Evolutionary conservation across 2,113 vertebrate genomes (phyloP).

Genomic region (Sinosuthora webbiana): DNA sequence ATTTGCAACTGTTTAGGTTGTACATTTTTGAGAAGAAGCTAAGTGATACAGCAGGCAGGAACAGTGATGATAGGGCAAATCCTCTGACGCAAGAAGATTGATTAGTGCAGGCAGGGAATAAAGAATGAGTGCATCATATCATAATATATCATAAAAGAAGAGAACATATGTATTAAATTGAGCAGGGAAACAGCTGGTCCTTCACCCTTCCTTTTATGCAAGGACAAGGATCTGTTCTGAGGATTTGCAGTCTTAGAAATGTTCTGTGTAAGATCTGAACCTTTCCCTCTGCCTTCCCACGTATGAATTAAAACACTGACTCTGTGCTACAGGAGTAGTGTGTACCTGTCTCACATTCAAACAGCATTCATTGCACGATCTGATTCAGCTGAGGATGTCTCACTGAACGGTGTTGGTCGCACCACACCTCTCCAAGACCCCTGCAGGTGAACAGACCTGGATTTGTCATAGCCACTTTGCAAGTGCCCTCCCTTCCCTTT

Average conservation of each 20-base stretch:
- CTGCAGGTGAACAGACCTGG: accelerated
- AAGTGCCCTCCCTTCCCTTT: background rate
- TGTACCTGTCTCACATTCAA: background rate
- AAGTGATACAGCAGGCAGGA: background rate
- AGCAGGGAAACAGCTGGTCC: background rate
- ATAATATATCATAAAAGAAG: background rate
- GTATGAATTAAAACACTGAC: background rate
- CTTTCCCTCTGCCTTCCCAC: background rate
- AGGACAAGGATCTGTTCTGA: background rate
- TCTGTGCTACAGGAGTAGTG: background rate
- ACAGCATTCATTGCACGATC: accelerated
- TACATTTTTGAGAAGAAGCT: background rate
- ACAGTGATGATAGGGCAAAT: background rate
- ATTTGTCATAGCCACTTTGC: background rate
- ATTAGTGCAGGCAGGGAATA: background rate
- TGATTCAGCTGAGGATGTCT: background rate
- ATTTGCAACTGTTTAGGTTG: background rate
- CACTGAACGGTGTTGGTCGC: accelerated
- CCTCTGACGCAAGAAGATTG: accelerated
- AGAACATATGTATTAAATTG: background rate
- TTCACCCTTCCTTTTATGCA: background rate
- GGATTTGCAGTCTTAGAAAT: background rate
- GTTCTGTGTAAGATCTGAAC: background rate
- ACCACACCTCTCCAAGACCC: background rate
- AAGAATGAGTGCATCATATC: background rate